These are phyloP conservation scores for Amniataba percoides DNA, from an alignment of 2,797 vertebrate genomes.

Conservation along the genomic window DNA sequence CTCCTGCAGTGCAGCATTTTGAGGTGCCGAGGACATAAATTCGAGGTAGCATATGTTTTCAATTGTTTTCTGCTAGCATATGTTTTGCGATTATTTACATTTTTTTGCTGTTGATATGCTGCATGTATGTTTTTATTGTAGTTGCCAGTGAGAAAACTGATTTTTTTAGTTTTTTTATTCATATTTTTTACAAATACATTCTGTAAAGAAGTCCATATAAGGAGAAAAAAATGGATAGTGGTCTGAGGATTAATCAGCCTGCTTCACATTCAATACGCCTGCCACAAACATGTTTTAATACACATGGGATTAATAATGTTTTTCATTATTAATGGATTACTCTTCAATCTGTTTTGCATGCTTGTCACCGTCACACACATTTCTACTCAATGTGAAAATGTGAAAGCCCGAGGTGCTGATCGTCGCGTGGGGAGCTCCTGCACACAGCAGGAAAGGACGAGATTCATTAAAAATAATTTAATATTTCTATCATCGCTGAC, in stretches of 20 bases:
- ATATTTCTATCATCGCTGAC: constrained; percentile 28
- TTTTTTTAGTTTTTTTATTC: not conserved
- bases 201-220: not conserved
- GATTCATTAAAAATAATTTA: constrained; percentile 50
- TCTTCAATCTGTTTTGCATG: constrained; percentile 51
- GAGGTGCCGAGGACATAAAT: constrained; percentile 10
- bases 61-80: not conserved
- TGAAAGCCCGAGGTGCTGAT: constrained; percentile 52
- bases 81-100: not conserved
- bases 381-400: constrained; percentile 44
- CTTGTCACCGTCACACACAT: constrained; percentile 61
- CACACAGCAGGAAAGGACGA: constrained; percentile 17
- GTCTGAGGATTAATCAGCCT: constrained; percentile 50
- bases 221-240: constrained; percentile 5
- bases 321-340: constrained; percentile 70
- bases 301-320: constrained; percentile 60
- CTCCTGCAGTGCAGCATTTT: constrained; percentile 54
- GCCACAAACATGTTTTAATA: constrained; percentile 50
- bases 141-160: not conserved
- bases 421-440: constrained; percentile 31
- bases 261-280: constrained; percentile 44
- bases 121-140: not conserved
- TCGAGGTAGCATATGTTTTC: not conserved
- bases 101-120: not conserved
- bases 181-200: not conserved